Conservation (phyloP, 2,888 invertebrate genomes). For the Drosophila anceps region DNA sequence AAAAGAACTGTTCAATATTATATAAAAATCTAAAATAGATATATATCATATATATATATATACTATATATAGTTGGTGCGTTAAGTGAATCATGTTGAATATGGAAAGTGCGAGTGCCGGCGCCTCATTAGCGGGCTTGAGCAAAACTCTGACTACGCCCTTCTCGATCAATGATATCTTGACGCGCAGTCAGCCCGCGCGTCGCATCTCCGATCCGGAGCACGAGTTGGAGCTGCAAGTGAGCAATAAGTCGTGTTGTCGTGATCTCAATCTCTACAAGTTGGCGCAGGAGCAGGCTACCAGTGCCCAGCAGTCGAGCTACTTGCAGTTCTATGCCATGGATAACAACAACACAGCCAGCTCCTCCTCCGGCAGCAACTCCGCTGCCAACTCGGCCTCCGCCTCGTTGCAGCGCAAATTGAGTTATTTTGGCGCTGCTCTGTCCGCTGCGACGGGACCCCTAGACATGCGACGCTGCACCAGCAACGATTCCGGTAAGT, state of each 20-base stretch:
- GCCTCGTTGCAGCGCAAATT: conserved; percentile 71
- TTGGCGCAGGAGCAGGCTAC: conserved; percentile 8
- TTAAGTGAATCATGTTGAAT: conserved; percentile 70
- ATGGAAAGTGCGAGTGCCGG: conserved; percentile 79
- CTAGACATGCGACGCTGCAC: conserved; percentile 85
- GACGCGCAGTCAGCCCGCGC: conserved; percentile 84
- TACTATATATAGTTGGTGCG: background rate
- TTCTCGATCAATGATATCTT: conserved; percentile 91
- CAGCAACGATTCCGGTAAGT: conserved; percentile 85
- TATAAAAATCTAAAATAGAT: background rate
- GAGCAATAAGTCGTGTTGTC: conserved; percentile 59
- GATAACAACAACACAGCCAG: conserved; percentile 78
- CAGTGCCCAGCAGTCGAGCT: conserved; percentile 57
- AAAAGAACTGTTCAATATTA: conserved; percentile 8
- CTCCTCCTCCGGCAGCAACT: conserved; percentile 12
- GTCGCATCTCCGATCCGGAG: conserved; percentile 63
- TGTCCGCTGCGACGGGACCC: conserved; percentile 64
- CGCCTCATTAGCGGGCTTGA: conserved; percentile 75
- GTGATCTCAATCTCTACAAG: conserved; percentile 75
- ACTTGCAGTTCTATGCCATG: conserved; percentile 79
- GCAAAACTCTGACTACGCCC: conserved; percentile 87
- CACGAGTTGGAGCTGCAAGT: conserved; percentile 66
- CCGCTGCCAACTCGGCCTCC: conserved; percentile 12
- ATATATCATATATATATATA: conserved; percentile 6
- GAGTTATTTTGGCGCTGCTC: conserved; percentile 75